These are phyloP conservation scores for Cercopithecus mona DNA, from an alignment of 2,113 vertebrate species.

Conservation along the genomic window DNA sequence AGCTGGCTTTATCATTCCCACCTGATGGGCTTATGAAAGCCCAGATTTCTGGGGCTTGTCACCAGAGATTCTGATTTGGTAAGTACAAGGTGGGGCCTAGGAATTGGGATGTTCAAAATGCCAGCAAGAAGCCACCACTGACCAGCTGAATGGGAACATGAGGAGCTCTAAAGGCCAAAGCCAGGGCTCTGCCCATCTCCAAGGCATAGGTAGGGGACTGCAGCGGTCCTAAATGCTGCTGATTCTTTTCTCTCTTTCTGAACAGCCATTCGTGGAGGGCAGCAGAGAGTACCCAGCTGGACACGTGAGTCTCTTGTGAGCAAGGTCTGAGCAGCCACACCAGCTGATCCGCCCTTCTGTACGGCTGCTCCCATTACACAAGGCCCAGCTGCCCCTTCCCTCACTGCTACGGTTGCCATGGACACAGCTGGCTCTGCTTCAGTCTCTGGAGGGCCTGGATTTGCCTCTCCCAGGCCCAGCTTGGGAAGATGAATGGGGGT, in stretches of 20 bases:
- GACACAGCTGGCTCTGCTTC: not conserved
- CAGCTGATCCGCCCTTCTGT: not conserved
- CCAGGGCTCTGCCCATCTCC: not conserved
- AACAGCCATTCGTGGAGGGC: slow-evolving; percentile 73
- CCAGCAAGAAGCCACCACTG: not conserved
- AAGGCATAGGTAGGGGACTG: not conserved
- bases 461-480: not conserved
- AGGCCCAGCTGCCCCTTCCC: not conserved
- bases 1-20: not conserved
- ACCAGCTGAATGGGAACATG: not conserved
- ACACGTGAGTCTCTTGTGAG: slow-evolving; percentile 63
- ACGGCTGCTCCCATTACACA: not conserved
- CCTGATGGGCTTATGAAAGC: not conserved
- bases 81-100: not conserved
- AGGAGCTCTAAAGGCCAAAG: not conserved
- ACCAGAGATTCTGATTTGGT: not conserved
- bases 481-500: not conserved
- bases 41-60: not conserved
- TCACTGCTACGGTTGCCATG: rapidly evolving
- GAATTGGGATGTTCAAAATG: not conserved
- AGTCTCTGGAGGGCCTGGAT: not conserved
- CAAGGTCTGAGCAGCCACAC: rapidly evolving
- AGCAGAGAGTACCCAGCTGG: slow-evolving; percentile 69
- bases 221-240: not conserved
- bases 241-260: not conserved